Percentiles rank a stretch among this genome's conserved stretches.
phyloP scores from a whole-genome alignment of 2,888 invertebrate species.

The Drosophila anomalata region DNA sequence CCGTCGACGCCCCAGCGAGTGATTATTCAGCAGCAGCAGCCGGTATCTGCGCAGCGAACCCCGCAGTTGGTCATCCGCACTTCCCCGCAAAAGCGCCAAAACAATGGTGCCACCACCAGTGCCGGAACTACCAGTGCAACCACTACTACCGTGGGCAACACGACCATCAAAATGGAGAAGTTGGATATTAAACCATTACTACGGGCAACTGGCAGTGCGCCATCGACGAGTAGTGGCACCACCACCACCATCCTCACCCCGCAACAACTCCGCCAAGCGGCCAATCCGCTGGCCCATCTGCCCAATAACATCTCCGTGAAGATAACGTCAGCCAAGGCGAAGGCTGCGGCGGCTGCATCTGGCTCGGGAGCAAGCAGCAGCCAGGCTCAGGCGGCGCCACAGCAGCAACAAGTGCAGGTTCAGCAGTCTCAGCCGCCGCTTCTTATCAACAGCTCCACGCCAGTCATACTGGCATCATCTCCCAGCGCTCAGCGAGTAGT shows the following conservation, averaged over 20 bases:
- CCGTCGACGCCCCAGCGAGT: constrained; percentile 60
- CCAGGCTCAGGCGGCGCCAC: constrained; percentile 41
- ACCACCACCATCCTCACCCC: constrained; percentile 64
- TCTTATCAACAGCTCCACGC: constrained; percentile 81
- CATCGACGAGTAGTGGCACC: constrained; percentile 52
- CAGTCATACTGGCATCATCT: constrained; percentile 80
- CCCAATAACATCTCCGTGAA: constrained; percentile 83
- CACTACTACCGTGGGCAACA: constrained; percentile 68
- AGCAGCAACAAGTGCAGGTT: constrained; percentile 58
- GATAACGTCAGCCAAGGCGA: constrained; percentile 81
- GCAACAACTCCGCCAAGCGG: constrained; percentile 73
- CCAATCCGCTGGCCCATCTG: constrained; percentile 80
- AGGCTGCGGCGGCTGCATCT: constrained; percentile 66
- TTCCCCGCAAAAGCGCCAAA: constrained; percentile 43
- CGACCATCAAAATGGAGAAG: constrained; percentile 81
- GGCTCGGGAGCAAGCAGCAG: constrained; percentile 32
- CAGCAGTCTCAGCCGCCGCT: constrained; percentile 77
- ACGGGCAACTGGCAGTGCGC: constrained; percentile 48
- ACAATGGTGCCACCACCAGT: constrained; percentile 26
- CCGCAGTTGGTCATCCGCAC: constrained; percentile 71
- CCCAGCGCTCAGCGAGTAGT: constrained; percentile 76
- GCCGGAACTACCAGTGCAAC: constrained; percentile 53
- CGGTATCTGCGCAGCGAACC: constrained; percentile 45
- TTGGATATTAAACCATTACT: constrained; percentile 80
- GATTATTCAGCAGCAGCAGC: constrained; percentile 60